Evolutionary conservation across 2,888 invertebrate genomes (phyloP).

Genomic region (Thereva nobilitata): DNA sequence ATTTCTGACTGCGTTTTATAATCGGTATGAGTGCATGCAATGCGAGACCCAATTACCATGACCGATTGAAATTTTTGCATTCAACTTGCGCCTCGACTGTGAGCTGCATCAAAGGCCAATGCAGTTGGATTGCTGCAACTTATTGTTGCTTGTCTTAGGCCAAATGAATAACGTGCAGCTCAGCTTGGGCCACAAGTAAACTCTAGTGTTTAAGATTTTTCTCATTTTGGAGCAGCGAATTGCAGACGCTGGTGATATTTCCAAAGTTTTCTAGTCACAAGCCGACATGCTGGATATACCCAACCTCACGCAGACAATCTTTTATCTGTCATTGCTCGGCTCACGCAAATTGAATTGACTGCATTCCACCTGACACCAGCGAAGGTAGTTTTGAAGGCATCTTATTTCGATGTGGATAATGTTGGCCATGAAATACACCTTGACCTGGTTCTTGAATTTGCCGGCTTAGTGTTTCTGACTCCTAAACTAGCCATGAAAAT

Average conservation of each 20-base stretch:
- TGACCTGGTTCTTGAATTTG: constrained; percentile 38
- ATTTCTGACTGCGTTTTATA: constrained; percentile 40
- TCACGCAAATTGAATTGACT: constrained; percentile 7
- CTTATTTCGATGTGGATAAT: constrained; percentile 24
- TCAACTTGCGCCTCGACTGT: constrained; percentile 38
- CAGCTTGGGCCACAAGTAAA: constrained; percentile 21
- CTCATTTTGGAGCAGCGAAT: too few species aligned
- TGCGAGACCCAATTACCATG: constrained; percentile 42
- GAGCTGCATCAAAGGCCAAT: constrained; percentile 39
- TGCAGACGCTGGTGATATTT: too few species aligned
- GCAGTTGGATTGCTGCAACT: constrained; percentile 10
- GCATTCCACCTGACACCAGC: constrained; percentile 32
- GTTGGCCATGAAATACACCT: constrained; percentile 37
- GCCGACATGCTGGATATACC: neutral
- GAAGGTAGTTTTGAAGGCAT: constrained; percentile 29
- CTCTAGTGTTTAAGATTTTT: constrained; percentile 17
- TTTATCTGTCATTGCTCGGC: constrained; percentile 7
- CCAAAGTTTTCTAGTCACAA: neutral
- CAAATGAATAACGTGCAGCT: constrained; percentile 16
- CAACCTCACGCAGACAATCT: constrained; percentile 3
- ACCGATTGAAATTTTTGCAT: constrained; percentile 42
- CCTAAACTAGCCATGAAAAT: too few species aligned
- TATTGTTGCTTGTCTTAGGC: neutral
- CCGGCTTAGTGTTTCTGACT: too few species aligned
- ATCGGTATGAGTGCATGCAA: constrained; percentile 25